Evolutionary conservation across 2,797 vertebrate genomes (phyloP), one percentile per base, ranked within the genome.

Genomic region (Pteronotus mesoamericanus): DNA sequence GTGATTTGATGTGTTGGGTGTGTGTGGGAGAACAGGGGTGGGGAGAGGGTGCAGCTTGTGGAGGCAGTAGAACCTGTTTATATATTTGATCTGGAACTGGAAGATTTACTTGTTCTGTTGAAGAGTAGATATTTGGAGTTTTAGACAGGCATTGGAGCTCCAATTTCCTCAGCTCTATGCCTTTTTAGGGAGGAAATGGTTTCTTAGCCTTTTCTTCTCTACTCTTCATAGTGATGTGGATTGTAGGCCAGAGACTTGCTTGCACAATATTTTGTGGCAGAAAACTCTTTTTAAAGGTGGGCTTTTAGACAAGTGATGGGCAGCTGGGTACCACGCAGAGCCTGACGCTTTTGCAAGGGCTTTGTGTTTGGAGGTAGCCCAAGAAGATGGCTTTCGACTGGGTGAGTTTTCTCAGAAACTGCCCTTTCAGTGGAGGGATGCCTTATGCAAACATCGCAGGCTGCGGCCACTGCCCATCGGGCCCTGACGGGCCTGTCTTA

Each of bases 101-200:
- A 96, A 57, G 75, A 84, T 74, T 96, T 82, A 71, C 59, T 86
- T 93, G 82, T 91, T 95, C 44, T 72, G 16, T 85, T 68, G 71
- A 95, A 91, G 55, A 92, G 64, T 64, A 92, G 92, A 84, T 94
- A 90, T 97, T 94, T 96, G 61, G 68, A 57, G 2, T 84, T 85
- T 96, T 51, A 94, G 51, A 71, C 34, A 83, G 92, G 59, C 44
- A 16, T 72, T 1, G 32, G 86, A 86, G 75, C 42, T 16, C 44
- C 21, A 1, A 0, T 95, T 57, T 72, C 19, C 68, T 79, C 15
- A 71, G 72, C 39, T 68, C 37, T 84, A 6, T 21, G 61, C 55
- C 57, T 84, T 1, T 82, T 86, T 80, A 74, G 57, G 55, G 74
- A 90, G 85, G 48, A 96, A 69, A 59, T 57, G 57, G 44, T n/a